Conservation (phyloP, 2,888 invertebrate genomes). For the Volucella bombylans region DNA sequence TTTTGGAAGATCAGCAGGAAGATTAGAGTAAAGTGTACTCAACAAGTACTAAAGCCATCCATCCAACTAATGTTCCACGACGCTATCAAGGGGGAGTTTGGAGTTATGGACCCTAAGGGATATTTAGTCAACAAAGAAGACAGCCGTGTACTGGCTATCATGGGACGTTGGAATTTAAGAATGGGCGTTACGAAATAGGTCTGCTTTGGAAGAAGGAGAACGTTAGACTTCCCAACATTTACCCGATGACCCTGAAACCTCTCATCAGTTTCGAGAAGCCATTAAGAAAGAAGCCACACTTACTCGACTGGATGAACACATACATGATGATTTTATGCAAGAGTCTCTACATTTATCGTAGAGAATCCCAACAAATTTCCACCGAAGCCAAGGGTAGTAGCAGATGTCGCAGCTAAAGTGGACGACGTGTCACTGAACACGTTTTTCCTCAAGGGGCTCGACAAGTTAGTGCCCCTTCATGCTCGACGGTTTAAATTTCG, state of each 20-base stretch:
- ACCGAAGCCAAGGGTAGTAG: constrained; percentile 44
- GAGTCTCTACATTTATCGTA: constrained; percentile 55
- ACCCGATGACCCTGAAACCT: too few relatives aligned
- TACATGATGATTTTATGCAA: background rate
- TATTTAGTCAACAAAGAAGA: background rate
- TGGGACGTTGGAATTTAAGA: constrained; percentile 2
- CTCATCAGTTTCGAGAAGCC: too few relatives aligned
- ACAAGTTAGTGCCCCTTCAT: constrained; percentile 46
- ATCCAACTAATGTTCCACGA: constrained; percentile 5
- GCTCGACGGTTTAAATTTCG: constrained; percentile 52
- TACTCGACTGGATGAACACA: constrained; percentile 44
- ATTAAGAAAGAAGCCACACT: constrained; percentile 10
- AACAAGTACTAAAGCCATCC: background rate
- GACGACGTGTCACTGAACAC: constrained; percentile 55
- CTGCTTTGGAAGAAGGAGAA: background rate
- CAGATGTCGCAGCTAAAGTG: constrained; percentile 59
- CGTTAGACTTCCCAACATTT: background rate
- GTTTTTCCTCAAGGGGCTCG: constrained; percentile 53
- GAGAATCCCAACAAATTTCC: constrained; percentile 48
- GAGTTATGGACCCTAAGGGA: background rate
- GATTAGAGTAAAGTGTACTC: too few relatives aligned
- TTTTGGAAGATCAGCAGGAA: too few relatives aligned
- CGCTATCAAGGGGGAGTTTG: background rate
- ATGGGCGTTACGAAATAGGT: background rate
- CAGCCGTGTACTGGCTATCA: background rate